Evolutionary conservation across 2,888 invertebrate species (phyloP).

Genomic region (Salpingus planirostris): DNA sequence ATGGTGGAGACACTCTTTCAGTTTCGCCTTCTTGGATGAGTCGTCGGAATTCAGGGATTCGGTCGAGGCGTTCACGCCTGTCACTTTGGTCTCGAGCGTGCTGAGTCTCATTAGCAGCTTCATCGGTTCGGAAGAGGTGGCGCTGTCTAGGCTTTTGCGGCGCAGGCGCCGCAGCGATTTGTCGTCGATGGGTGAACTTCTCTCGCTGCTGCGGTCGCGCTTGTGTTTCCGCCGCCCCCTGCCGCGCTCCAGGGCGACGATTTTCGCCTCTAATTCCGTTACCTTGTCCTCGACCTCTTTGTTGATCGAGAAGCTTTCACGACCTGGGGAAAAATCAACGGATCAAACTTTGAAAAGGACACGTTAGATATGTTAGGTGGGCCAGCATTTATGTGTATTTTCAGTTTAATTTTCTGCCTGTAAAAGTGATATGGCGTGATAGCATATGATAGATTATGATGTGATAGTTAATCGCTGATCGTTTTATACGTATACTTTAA

Average conservation of each 20-base stretch:
- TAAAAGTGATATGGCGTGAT: too few relatives aligned
- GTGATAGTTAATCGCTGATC: too few relatives aligned
- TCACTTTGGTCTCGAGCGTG: conserved; percentile 68
- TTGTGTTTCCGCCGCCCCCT: conserved; percentile 40
- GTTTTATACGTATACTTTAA: too few relatives aligned
- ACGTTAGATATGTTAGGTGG: too few relatives aligned
- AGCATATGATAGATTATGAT: too few relatives aligned
- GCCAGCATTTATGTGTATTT: too few relatives aligned
- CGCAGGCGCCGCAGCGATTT: conserved; percentile 45
- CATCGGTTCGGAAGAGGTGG: conserved; percentile 69
- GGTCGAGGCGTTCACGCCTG: conserved; percentile 53
- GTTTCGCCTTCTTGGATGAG: conserved; percentile 55
- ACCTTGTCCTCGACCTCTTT: conserved; percentile 81
- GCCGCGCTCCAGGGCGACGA: conserved; percentile 54
- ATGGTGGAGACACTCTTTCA: conserved; percentile 59
- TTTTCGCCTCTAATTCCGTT: conserved; percentile 70
- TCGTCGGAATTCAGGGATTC: conserved; percentile 52
- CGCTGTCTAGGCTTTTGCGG: conserved; percentile 70
- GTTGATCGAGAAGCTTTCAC: conserved; percentile 69
- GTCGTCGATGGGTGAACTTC: conserved; percentile 34
- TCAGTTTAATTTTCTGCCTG: too few relatives aligned
- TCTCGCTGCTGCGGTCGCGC: conserved; percentile 42
- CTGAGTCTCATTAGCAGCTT: conserved; percentile 69
- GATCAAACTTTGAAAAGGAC: too few relatives aligned
- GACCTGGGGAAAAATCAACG: conserved; percentile 32